Base-by-base conservation (phyloP, 2,888 invertebrate species). In the Eulithis prunata region DNA sequence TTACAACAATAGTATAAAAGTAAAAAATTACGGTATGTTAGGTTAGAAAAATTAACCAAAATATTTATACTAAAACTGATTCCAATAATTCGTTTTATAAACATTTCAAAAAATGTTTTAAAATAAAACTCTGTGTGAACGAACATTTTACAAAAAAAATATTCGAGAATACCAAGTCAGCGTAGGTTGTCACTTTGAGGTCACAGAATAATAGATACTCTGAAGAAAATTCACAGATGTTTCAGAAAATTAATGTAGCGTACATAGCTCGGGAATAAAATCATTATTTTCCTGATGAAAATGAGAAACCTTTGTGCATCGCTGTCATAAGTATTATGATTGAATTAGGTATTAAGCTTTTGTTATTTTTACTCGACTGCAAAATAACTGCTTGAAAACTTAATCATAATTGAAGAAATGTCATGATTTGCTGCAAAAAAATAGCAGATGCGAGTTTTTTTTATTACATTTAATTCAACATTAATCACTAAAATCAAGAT, bases 101-200 rank as follows among this genome's bases (percentile, higher is more conserved):
- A 32, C 6, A 32, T 32, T 32, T 32, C 32, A 32, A 32, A 32
- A 1, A 32, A 1, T 32, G 2, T 32, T 32, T 32, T 32, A 32
- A 32, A 32, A 32, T 32, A 21, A n/a, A n/a, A 32, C 4, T 5
- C 4, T 32, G 32, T 32, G 21, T 21, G 21, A 46, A n/a, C 5
- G 5, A 46, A 46, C 45, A 46, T 46, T 46, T 46, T 46, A n/a
- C n/a, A 46, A 46, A n/a, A n/a, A 46, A 46, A 46, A 46, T 46
- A 46, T 46, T 46, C 45, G n/a, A 12, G 45, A 46, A 12, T 46
- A 21, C 21, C 21, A 21, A 46, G 45, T 46, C 45, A 46, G 45
- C 45, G 45, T n/a, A 46, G 45, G 13, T 46, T 46, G 55, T 55
- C 21, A 55, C 55, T 45, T 55, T 55, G 55, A 45, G 55, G 55